These are phyloP conservation scores for Norana najaformis DNA, from an alignment of 2,888 invertebrate genomes.

Conservation along the genomic window DNA sequence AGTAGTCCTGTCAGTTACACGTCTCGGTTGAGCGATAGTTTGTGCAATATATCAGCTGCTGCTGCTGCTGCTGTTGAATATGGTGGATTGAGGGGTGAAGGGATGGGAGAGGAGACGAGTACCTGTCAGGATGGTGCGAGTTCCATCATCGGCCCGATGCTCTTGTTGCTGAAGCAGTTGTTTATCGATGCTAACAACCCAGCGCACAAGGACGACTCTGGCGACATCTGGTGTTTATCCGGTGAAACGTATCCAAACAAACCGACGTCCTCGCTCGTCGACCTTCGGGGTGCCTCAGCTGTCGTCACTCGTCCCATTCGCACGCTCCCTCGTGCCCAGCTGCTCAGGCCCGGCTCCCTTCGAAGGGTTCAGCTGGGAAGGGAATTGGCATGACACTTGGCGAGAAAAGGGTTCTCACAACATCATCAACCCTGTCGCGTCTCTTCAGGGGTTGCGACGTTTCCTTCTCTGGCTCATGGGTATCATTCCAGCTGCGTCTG, in stretches of 20 bases:
- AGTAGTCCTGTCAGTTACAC: not conserved
- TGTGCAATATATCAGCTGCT: not conserved
- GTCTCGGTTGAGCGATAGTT: constrained; percentile 13
- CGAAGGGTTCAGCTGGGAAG: not conserved
- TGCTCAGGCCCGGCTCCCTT: not conserved
- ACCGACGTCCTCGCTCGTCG: not conserved
- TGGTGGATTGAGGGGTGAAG: not conserved
- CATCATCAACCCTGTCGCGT: not conserved
- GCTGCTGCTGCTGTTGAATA: not conserved
- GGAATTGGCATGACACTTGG: constrained; percentile 13
- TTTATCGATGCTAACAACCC: not conserved
- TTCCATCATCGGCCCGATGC: not conserved
- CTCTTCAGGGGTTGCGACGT: not conserved
- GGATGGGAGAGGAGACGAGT: not conserved
- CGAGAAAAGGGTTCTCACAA: not conserved
- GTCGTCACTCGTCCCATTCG: not conserved
- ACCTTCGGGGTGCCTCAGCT: not conserved
- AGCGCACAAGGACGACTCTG: not conserved
- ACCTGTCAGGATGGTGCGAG: not conserved
- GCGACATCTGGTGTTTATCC: not conserved
- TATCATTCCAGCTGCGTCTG: not conserved
- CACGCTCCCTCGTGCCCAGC: constrained; percentile 7
- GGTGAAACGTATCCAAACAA: not conserved
- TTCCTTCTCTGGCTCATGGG: not conserved
- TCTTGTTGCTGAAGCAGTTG: not conserved